Percentiles rank a stretch among this genome's conserved stretches.
phyloP scores from a whole-genome alignment of 2,797 vertebrate species.

The Rhinatrema bivittatum region DNA sequence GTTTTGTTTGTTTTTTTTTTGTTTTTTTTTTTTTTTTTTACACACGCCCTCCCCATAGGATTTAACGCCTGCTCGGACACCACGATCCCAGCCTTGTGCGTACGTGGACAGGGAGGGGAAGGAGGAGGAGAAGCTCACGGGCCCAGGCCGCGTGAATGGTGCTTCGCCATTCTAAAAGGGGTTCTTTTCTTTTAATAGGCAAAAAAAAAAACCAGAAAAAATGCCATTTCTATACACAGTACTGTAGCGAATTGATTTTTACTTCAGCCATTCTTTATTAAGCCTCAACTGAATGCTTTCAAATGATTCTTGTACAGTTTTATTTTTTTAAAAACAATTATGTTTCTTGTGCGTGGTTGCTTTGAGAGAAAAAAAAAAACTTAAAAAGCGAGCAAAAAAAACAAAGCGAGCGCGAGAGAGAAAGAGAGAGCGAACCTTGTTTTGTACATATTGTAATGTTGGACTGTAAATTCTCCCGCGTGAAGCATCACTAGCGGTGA shows the following conservation, averaged over 20 bases:
- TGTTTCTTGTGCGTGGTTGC: slow-evolving; percentile 47
- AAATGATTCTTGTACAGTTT: slow-evolving; percentile 82
- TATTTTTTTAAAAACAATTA: slow-evolving; percentile 75
- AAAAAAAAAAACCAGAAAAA: slow-evolving; percentile 46
- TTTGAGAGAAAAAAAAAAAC: slow-evolving; percentile 37
- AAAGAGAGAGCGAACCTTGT: slow-evolving; percentile 31
- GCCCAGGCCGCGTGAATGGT: too few species aligned
- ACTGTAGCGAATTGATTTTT: slow-evolving; percentile 31
- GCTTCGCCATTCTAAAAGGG: too few species aligned
- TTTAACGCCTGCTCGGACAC: too few species aligned
- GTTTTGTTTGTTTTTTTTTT: too few species aligned
- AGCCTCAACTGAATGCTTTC: slow-evolving; percentile 65
- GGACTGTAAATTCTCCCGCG: slow-evolving; percentile 67
- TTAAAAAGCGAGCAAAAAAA: too few species aligned
- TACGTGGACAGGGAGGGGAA: too few species aligned
- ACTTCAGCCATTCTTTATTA: slow-evolving; percentile 21
- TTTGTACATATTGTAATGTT: slow-evolving; percentile 77
- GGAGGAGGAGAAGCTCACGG: too few species aligned
- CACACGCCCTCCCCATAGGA: too few species aligned
- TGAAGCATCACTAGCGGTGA: slow-evolving; percentile 3
- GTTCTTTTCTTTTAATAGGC: neutral
- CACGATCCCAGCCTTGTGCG: too few species aligned
- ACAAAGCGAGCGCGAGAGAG: too few species aligned
- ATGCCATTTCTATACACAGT: slow-evolving; percentile 32
- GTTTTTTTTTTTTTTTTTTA: too few species aligned